phyloP scores from a whole-genome alignment of 2,888 invertebrate species.

The Baccha elongata region DNA sequence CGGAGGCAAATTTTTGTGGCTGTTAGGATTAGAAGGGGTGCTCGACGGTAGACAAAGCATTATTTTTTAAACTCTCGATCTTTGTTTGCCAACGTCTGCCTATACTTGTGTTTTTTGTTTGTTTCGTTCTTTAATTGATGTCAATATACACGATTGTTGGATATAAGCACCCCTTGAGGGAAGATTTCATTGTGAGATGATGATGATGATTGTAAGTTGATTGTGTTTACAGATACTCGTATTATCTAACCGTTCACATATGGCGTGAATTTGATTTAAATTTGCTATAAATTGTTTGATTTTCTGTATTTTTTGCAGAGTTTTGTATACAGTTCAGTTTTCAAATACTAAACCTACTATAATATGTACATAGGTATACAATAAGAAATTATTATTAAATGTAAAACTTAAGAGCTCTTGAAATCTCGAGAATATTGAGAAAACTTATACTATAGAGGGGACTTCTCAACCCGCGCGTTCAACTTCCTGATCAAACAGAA shows the following conservation, averaged over 20 bases:
- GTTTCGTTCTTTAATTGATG: conserved; percentile 49
- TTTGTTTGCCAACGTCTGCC: conserved; percentile 66
- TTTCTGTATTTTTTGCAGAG: conserved; percentile 23
- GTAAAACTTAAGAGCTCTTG: too few species aligned
- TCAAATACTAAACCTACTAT: too few species aligned
- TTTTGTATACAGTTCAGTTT: neutral
- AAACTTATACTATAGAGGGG: too few species aligned
- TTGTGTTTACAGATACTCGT: conserved; percentile 54
- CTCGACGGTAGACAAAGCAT: neutral
- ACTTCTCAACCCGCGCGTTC: too few species aligned
- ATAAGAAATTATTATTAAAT: too few species aligned
- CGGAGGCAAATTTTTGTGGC: conserved; percentile 26
- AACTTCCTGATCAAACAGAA: too few species aligned
- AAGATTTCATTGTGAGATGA: conserved; percentile 31
- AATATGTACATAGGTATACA: too few species aligned
- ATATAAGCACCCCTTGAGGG: conserved; percentile 49
- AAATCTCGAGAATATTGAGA: too few species aligned
- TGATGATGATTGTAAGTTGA: conserved; percentile 33
- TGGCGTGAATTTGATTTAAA: conserved; percentile 65
- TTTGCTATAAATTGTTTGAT: conserved; percentile 29
- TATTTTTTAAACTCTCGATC: conserved; percentile 39
- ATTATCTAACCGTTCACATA: conserved; percentile 45
- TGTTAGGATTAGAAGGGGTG: neutral
- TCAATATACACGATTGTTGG: neutral
- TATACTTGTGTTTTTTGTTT: conserved; percentile 48